These are phyloP conservation scores for Lophotriccus pileatus DNA, from an alignment of 2,797 vertebrate species.

Conservation along the genomic window DNA sequence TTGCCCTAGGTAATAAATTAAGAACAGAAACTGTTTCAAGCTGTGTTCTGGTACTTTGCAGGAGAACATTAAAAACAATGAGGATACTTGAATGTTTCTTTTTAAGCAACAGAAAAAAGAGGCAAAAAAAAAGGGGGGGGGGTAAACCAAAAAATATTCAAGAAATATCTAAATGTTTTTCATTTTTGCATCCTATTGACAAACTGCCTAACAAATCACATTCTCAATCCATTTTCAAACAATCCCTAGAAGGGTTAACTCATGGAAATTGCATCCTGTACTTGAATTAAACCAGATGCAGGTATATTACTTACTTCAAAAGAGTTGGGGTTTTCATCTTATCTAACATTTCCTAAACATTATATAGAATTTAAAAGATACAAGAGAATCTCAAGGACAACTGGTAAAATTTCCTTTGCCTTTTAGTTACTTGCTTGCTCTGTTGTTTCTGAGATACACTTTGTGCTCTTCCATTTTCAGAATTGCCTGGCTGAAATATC, in stretches of 20 bases:
- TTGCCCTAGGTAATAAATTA: not conserved
- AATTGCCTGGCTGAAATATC: not conserved
- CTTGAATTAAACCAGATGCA: not conserved
- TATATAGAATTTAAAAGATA: not conserved
- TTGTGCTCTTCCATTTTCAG: not conserved
- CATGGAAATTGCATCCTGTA: not conserved
- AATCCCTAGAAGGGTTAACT: not conserved
- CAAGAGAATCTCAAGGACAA: not conserved
- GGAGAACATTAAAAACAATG: not conserved
- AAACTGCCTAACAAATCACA: not conserved
- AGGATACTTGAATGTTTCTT: not conserved
- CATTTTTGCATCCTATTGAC: not conserved
- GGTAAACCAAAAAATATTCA: not conserved
- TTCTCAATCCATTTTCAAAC: not conserved
- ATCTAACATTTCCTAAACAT: not conserved
- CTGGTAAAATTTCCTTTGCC: not conserved
- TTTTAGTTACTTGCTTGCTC: not conserved
- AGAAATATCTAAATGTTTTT: not conserved
- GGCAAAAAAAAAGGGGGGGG: not conserved
- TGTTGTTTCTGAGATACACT: not conserved
- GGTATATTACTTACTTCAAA: not conserved
- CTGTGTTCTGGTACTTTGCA: not conserved
- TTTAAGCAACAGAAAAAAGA: not conserved
- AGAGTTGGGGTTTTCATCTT: not conserved
- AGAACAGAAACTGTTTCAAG: not conserved